Conservation (phyloP, 2,888 invertebrate genomes). For the Tetranychus truncatus region DNA sequence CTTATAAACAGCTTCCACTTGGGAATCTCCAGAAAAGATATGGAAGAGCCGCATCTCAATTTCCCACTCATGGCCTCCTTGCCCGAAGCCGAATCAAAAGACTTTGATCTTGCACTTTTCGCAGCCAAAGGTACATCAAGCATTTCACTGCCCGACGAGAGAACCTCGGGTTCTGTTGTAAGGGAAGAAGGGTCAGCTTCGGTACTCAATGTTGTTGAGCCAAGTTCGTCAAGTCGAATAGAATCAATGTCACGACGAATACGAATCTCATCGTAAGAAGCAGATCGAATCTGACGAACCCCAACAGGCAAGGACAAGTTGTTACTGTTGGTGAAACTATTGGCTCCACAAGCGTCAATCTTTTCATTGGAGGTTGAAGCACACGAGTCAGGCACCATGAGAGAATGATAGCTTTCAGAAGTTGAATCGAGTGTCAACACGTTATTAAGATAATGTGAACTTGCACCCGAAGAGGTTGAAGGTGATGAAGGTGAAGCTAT, state of each 20-base stretch:
- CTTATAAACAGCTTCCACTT: slow-evolving; percentile 22
- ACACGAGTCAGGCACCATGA: neutral
- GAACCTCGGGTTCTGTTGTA: neutral
- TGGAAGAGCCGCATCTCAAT: neutral
- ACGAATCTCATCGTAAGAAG: slow-evolving; percentile 21
- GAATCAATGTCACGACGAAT: neutral
- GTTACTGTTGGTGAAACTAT: neutral
- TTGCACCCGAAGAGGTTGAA: neutral
- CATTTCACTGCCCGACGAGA: neutral
- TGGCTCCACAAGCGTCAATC: neutral
- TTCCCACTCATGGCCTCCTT: too few species aligned
- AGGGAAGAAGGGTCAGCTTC: neutral
- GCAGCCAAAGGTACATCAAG: neutral
- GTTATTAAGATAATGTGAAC: neutral
- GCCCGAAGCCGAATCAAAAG: slow-evolving; percentile 2
- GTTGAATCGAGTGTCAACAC: neutral
- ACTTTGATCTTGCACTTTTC: slow-evolving; percentile 1
- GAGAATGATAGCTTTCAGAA: neutral
- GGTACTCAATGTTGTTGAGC: neutral
- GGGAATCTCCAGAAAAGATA: slow-evolving; percentile 20
- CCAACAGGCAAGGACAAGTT: neutral
- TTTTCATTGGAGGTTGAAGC: neutral
- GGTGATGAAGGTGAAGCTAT: neutral
- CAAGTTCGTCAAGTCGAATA: neutral
- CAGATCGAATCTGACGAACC: slow-evolving; percentile 14